These are phyloP conservation scores for Phragmatobia fuliginosa DNA, from an alignment of 2,888 invertebrate species.

Conservation along the genomic window DNA sequence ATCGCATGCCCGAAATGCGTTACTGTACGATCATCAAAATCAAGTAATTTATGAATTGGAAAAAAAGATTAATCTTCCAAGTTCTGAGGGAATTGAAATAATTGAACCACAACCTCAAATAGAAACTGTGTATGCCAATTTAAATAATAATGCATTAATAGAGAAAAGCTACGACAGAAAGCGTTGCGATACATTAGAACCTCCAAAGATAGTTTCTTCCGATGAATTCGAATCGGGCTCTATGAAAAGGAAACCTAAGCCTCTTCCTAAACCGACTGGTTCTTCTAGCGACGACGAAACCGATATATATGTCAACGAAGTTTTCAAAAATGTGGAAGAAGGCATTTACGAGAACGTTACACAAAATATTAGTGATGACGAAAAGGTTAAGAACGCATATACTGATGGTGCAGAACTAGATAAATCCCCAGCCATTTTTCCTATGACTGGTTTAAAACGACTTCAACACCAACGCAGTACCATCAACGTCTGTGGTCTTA, in stretches of 20 bases:
- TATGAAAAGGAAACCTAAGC: conserved; percentile 56
- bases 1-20: conserved; percentile 24
- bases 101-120: background rate
- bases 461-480: conserved; percentile 21
- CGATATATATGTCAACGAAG: conserved; percentile 39
- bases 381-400: conserved; percentile 51
- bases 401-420: conserved; percentile 5
- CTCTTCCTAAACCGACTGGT: conserved; percentile 50
- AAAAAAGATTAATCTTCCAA: conserved; percentile 25
- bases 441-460: conserved; percentile 26
- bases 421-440: conserved; percentile 15
- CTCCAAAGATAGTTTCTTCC: background rate
- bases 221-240: conserved; percentile 14
- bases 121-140: conserved; percentile 21
- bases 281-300: conserved; percentile 17
- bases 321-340: conserved; percentile 11
- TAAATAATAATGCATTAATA: conserved; percentile 2
- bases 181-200: conserved; percentile 33
- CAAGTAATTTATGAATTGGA: conserved; percentile 38
- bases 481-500: conserved; percentile 14
- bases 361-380: conserved; percentile 61
- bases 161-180: conserved; percentile 20
- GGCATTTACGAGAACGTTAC: conserved; percentile 39
- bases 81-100: background rate
- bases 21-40: conserved; percentile 30